Evolutionary conservation across 2,113 vertebrate species (phyloP), one percentile per base, ranked within the genome.

Genomic region (Halcyon senegalensis): DNA sequence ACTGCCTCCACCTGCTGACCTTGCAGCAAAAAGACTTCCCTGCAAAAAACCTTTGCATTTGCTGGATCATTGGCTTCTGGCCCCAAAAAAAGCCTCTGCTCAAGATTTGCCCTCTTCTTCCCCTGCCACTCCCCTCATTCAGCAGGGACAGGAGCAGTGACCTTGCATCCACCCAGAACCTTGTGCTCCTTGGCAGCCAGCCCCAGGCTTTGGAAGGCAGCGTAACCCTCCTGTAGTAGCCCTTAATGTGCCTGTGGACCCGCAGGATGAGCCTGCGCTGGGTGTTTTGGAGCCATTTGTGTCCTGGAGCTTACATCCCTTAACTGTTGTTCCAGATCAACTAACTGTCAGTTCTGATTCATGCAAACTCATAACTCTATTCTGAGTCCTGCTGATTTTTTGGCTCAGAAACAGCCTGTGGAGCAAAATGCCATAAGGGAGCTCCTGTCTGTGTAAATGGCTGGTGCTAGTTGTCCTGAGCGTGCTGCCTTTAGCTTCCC

Each of bases 261-360:
- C 7, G 4, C n/a, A 7, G 83, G 85, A 78, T 79, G 58, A 33
- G 82, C 39, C 89, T 13, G 88, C 68, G 87, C 43, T 1, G 3
- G 3, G 53, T 3, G 3, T 11, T 73, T 50, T 4, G 3, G 78
- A 79, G 87, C 78, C 2, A 4, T 46, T 92, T 7, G 16, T 80
- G 83, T 90, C 95, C 93, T 67, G 89, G 88, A 81, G 94, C 91
- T 95, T 15, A 48, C 78, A 79, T 92, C 85, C 84, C 95, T 68
- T 59, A 11, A 39, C 80, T 63, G 55, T 90, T 89, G 87, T 91
- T 92, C 87, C 87, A 72, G 93, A 90, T 81, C 91, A 96, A 96
- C 95, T 67, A 89, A 55, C 94, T 95, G 94, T 95, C 94, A 94
- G 89, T 87, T 95, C 87, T 18, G 76, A 92, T 95, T 96, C 91